Base-by-base conservation (phyloP, 2,113 vertebrate genomes). In the Poeciliopsis turrubarensis region DNA sequence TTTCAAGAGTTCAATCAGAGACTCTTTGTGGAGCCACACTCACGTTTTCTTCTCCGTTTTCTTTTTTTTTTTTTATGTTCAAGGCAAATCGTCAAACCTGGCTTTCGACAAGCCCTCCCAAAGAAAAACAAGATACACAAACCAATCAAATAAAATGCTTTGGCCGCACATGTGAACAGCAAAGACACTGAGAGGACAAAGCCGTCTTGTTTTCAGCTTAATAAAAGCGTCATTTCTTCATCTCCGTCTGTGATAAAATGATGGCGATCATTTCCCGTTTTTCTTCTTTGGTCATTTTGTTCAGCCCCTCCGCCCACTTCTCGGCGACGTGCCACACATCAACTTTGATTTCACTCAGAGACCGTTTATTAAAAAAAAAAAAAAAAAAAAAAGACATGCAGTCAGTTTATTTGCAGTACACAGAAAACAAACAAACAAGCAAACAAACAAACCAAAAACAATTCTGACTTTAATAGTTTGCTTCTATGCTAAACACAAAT, bases 171-270 rank as follows among this genome's bases (percentile, higher is more conserved):
- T 64, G 8, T 64, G 7, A 63, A 63, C 84, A 75, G 32, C 34
- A 84, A 81, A 78, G 87, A 94, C 89, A 82, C 79, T 85, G 78
- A 29, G 11, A 90, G 65, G 30, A 72, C 86, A 29, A 73, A 85
- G 76, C 67, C 25, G 90, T 84, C 94, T 95, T 90, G 93, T 96
- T 92, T 89, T 75, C 5, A 63, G 65, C 68, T 83, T 34, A 37
- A 77, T 68, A 77, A 71, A 89, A 84, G 76, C 73, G 81, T 70
- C 30, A 14, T 65, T 80, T 78, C 77, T 83, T 87, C 81, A 70
- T 60, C 60, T 32, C 62, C 62, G 71, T 87, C 76, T 77, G 44
- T 70, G 75, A 29, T 29, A 29, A 2, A 29, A 29, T 29, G 29
- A 29, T 29, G 29, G 29, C 1, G 29, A 29, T 29, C 29, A 29